Percentiles rank a stretch among this genome's conserved stretches.
Conservation (phyloP, 1,140 invertebrate species). For the Papilio polyxenes region DNA sequence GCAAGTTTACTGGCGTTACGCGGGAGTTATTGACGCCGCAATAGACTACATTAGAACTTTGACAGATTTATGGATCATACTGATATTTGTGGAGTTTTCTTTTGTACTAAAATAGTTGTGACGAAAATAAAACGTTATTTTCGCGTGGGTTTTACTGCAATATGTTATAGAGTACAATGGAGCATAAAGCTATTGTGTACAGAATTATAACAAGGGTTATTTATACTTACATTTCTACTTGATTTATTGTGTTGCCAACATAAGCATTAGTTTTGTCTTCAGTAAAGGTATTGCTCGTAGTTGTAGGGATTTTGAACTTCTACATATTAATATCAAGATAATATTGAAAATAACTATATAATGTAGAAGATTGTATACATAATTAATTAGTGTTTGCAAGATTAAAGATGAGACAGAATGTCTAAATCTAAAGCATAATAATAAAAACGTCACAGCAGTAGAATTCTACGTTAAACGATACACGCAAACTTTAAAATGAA, state of each 20-base stretch:
- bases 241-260: background rate
- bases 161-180: constrained; percentile 24
- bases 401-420: no score
- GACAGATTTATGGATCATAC: constrained; percentile 29
- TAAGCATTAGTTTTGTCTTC: background rate
- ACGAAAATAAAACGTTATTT: background rate
- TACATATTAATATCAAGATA: background rate
- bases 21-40: constrained; percentile 18
- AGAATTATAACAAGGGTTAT: background rate
- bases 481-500: background rate
- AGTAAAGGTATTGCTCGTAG: background rate
- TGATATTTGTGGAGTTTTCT: constrained; percentile 21
- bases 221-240: background rate
- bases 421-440: no score
- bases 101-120: constrained; percentile 26
- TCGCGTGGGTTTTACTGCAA: constrained; percentile 28
- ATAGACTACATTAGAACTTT: constrained; percentile 27
- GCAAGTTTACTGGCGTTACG: background rate
- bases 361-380: background rate
- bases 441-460: no score
- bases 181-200: background rate
- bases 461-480: background rate
- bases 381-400: no score
- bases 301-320: background rate
- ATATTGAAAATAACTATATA: background rate